Conservation (phyloP, 2,797 vertebrate species). For the Champsocephalus esox region DNA sequence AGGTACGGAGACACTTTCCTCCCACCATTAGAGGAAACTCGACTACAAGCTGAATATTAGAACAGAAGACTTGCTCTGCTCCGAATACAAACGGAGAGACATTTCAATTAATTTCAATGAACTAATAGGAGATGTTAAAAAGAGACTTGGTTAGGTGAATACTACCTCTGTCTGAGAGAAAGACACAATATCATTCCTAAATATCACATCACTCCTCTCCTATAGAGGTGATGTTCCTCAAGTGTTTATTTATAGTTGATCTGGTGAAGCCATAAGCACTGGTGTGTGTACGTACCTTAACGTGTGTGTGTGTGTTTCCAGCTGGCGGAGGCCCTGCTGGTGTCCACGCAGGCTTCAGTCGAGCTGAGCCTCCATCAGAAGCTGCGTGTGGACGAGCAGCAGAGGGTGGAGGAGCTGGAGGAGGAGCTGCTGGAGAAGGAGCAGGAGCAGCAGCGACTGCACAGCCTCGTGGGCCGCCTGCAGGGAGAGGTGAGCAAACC, state of each 20-base stretch:
- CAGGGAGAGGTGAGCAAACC: constrained; percentile 81
- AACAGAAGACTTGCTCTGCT: not conserved
- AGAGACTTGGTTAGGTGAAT: too few species aligned
- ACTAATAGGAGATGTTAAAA: too few species aligned
- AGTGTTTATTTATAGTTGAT: not conserved
- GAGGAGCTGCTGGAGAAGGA: constrained; percentile 83
- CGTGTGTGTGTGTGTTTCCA: constrained; percentile 50
- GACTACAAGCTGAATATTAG: not conserved
- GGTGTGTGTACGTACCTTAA: not conserved
- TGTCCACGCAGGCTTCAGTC: constrained; percentile 49
- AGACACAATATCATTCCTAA: not conserved
- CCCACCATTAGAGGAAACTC: too few species aligned
- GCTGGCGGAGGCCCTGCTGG: constrained; percentile 77
- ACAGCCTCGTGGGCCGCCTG: constrained; percentile 69
- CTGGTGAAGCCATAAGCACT: not conserved
- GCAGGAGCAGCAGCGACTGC: constrained; percentile 77
- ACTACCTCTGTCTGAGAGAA: not conserved
- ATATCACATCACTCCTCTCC: not conserved
- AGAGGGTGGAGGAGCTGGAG: constrained; percentile 83
- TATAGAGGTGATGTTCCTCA: not conserved
- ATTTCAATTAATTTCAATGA: too few species aligned
- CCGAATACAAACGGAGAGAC: not conserved
- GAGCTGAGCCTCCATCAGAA: constrained; percentile 84
- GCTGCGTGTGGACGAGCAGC: constrained; percentile 74
- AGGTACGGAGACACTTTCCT: constrained; percentile 68